Evolutionary conservation across 37 sponge, comb jelly and placozoan species (phyloP).

Genomic region (Chondrosia reniformis): DNA sequence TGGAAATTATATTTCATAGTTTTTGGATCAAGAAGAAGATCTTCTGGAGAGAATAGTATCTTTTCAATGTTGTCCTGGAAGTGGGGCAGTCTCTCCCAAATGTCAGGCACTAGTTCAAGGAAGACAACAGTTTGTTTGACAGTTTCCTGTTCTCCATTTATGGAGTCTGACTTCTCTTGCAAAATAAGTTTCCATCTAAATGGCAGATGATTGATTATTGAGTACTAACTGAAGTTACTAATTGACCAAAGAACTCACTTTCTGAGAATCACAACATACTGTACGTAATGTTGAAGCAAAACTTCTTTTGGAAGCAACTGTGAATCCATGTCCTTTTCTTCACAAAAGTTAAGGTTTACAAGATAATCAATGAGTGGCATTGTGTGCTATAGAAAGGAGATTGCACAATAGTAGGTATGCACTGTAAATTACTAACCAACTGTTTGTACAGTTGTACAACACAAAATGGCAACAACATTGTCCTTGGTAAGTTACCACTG

Average conservation of each 20-base stretch:
- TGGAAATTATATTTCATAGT: slow-evolving; percentile 33
- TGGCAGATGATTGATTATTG: too few species aligned
- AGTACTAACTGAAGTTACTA: too few species aligned
- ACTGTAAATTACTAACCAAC: not conserved
- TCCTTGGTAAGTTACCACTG: not conserved
- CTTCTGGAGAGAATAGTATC: slow-evolving; percentile 16
- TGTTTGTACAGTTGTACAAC: not conserved
- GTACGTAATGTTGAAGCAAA: slow-evolving; percentile 5
- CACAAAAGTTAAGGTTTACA: not conserved
- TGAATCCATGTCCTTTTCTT: not conserved
- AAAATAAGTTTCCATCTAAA: too few species aligned
- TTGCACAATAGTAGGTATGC: not conserved
- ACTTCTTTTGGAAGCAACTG: slow-evolving; percentile 1
- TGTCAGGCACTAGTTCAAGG: slow-evolving; percentile 7
- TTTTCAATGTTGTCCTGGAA: slow-evolving; percentile 20
- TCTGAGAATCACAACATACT: slow-evolving; percentile 9
- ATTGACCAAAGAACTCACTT: slow-evolving; percentile 3
- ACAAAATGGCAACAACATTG: not conserved
- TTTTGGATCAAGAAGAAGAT: slow-evolving; percentile 32
- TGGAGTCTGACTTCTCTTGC: too few species aligned
- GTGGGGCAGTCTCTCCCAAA: slow-evolving; percentile 16
- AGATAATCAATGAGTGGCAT: not conserved
- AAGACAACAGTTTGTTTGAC: too few species aligned
- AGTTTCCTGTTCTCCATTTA: too few species aligned
- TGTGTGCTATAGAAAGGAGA: not conserved